phyloP scores from a whole-genome alignment of 2,113 vertebrate genomes.

The Calonectris borealis region DNA sequence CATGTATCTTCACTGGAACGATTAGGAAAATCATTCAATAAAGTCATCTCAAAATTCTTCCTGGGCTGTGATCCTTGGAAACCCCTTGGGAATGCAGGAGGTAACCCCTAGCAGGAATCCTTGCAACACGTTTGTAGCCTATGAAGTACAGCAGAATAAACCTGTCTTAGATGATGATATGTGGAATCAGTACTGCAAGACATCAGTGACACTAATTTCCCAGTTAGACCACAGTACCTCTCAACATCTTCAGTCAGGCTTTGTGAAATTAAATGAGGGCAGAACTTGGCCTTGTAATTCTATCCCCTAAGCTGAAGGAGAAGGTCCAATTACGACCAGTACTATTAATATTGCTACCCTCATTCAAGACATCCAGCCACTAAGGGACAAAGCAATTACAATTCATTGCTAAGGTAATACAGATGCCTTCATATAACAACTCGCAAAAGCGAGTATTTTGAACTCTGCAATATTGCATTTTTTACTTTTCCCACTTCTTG shows the following conservation, averaged over 20 bases:
- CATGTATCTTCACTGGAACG: not conserved
- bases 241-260: not conserved
- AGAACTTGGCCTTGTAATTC: not conserved
- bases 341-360: conserved; percentile 5
- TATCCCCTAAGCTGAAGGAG: not conserved
- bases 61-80: not conserved
- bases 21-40: not conserved
- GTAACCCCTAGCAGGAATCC: not conserved
- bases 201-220: not conserved
- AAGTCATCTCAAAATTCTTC: not conserved
- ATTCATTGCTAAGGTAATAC: not conserved
- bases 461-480: not conserved
- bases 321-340: not conserved
- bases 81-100: not conserved
- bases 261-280: conserved; percentile 2
- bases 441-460: not conserved
- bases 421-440: not conserved
- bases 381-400: not conserved
- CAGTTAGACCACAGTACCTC: not conserved
- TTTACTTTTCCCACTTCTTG: not conserved
- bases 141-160: not conserved
- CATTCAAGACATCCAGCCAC: not conserved
- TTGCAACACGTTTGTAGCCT: not conserved
- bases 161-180: not conserved
- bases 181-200: not conserved